These are phyloP conservation scores for Solenodon paradoxus DNA, from an alignment of 2,113 vertebrate species.

Conservation along the genomic window DNA sequence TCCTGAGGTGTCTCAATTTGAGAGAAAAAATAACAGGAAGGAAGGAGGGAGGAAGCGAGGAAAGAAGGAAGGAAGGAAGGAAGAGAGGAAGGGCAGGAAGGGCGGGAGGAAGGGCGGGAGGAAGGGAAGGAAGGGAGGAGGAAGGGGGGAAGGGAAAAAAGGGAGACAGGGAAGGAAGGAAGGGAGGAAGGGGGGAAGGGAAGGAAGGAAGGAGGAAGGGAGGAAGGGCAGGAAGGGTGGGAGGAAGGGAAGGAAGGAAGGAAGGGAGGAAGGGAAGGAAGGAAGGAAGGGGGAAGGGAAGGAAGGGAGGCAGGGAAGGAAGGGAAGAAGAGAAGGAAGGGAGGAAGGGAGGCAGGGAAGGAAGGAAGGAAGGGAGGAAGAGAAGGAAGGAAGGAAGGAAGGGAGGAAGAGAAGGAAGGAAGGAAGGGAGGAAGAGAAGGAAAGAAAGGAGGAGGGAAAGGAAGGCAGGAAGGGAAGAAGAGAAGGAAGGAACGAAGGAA, in stretches of 20 bases:
- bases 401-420: accelerated
- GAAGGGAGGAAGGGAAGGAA: accelerated
- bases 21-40: no score
- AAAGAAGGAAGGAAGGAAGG: background rate
- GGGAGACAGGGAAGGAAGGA: accelerated
- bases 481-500: accelerated
- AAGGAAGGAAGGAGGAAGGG: background rate
- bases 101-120: no score
- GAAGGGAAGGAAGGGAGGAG: background rate
- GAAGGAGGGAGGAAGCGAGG: background rate
- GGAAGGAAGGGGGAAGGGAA: background rate
- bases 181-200: accelerated
- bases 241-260: no score
- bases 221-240: accelerated
- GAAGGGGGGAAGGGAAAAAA: no score
- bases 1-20: no score
- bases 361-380: no score
- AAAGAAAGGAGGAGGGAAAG: accelerated
- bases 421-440: accelerated
- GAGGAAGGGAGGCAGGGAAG: no score
- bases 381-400: background rate
- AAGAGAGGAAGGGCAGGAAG: background rate
- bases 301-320: background rate
- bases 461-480: no score
- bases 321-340: background rate